phyloP scores from a whole-genome alignment of 2,888 invertebrate species.

The Steinernema hermaphroditum region DNA sequence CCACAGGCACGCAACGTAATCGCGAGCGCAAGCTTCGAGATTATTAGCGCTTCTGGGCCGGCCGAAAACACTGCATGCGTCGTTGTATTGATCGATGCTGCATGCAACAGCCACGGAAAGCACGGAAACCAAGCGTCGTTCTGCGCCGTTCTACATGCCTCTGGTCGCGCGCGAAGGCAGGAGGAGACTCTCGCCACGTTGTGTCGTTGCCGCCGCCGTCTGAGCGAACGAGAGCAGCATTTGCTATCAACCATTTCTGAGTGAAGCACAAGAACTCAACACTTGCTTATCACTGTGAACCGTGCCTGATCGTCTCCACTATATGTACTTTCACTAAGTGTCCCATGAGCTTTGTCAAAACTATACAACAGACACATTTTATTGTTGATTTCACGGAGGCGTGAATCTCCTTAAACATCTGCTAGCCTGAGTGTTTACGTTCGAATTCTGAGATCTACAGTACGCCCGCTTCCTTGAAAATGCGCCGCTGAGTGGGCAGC shows the following conservation, averaged over 20 bases:
- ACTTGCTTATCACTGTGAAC: not conserved
- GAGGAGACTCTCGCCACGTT: conserved; percentile 26
- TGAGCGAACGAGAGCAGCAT: conserved; percentile 24
- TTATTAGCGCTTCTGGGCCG: conserved; percentile 21
- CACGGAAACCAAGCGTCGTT: too few relatives aligned
- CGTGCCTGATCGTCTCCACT: not conserved
- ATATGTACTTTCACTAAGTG: too few relatives aligned
- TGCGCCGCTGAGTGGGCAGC: too few relatives aligned
- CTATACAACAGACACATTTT: too few relatives aligned
- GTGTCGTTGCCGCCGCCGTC: conserved; percentile 21
- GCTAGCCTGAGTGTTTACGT: too few relatives aligned
- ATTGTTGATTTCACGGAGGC: too few relatives aligned
- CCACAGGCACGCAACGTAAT: not conserved
- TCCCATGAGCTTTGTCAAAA: too few relatives aligned
- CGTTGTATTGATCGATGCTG: conserved; percentile 26
- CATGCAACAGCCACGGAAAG: conserved; percentile 26
- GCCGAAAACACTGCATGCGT: conserved; percentile 22
- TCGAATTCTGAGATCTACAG: too few relatives aligned
- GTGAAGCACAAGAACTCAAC: conserved; percentile 23
- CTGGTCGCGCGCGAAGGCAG: conserved; percentile 8
- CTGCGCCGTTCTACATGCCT: conserved; percentile 17
- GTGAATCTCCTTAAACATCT: too few relatives aligned
- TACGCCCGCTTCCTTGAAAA: too few relatives aligned
- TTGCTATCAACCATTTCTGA: conserved; percentile 25
- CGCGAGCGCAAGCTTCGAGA: conserved; percentile 11